These are phyloP conservation scores for Macropodus opercularis DNA, from an alignment of 2,797 vertebrate genomes.

Conservation along the genomic window DNA sequence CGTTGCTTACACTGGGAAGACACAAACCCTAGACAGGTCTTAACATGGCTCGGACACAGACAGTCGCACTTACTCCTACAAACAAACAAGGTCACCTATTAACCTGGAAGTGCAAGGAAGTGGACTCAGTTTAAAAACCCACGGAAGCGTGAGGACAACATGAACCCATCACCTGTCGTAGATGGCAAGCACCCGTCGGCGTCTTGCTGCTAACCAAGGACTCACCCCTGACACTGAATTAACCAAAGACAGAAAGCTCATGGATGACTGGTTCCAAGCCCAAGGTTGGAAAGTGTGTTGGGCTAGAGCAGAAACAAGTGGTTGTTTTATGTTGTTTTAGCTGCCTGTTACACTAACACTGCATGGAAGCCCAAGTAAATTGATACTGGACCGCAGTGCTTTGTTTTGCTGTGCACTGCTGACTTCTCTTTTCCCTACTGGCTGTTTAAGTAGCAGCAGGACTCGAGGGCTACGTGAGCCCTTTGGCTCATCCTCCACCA, in stretches of 20 bases:
- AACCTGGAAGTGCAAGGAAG: too few species aligned
- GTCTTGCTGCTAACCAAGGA: conserved; percentile 33
- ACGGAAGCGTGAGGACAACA: background rate
- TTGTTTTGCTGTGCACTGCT: conserved; percentile 21
- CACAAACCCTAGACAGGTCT: too few species aligned
- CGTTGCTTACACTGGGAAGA: too few species aligned
- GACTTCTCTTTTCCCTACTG: conserved; percentile 39
- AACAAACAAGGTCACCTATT: too few species aligned
- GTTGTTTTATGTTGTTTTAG: conserved; percentile 40
- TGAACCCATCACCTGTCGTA: conserved; percentile 31
- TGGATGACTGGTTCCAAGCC: conserved; percentile 55
- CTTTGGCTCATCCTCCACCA: conserved; percentile 33
- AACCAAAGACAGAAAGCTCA: conserved; percentile 33
- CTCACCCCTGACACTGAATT: conserved; percentile 33
- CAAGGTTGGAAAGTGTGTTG: conserved; percentile 28
- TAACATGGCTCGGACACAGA: too few species aligned
- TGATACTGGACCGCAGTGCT: conserved; percentile 49
- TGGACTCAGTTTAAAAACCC: too few species aligned
- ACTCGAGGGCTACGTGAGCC: background rate
- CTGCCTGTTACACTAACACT: conserved; percentile 40
- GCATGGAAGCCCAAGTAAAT: conserved; percentile 36
- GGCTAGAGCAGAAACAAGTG: conserved; percentile 59
- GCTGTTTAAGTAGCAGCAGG: conserved; percentile 8
- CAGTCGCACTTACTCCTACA: too few species aligned
- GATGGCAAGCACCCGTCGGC: conserved; percentile 51